phyloP scores from a whole-genome alignment of 2,113 vertebrate genomes.

The Mastomys natalensis region DNA sequence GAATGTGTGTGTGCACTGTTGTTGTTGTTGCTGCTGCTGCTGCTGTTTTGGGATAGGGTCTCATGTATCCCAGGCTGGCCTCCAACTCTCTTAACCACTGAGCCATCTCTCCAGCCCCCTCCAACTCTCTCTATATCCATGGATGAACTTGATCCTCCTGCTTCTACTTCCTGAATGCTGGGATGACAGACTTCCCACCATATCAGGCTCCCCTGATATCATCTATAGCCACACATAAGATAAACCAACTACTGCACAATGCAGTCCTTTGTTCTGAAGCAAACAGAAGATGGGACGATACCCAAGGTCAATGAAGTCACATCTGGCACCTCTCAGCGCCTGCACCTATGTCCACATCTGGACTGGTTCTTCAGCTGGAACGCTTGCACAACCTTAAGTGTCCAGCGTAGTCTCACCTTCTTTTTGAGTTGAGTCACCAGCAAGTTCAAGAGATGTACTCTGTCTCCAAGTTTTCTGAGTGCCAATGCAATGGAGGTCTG shows the following conservation, averaged over 20 bases:
- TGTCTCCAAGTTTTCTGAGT: constrained; percentile 79
- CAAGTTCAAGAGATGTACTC: constrained; percentile 77
- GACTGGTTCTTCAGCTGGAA: background rate
- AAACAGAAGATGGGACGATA: background rate
- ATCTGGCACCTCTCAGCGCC: background rate
- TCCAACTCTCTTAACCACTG: background rate
- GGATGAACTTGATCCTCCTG: background rate
- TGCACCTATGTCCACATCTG: no score
- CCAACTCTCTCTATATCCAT: background rate
- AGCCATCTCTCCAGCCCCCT: no score
- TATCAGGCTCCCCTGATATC: background rate
- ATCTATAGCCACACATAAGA: background rate
- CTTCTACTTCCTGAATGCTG: background rate
- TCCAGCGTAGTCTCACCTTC: constrained; percentile 84
- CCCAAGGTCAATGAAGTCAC: background rate
- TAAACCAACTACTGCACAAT: background rate
- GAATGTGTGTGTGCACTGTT: background rate
- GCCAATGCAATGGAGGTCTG: constrained; percentile 64
- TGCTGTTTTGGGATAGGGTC: background rate
- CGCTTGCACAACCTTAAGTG: no score
- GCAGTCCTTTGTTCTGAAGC: background rate
- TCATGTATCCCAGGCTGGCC: background rate
- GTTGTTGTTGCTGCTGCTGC: background rate
- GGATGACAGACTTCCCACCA: background rate
- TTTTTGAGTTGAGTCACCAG: constrained; percentile 75